Evolutionary conservation across 2,797 vertebrate species (phyloP), one percentile per base, ranked within the genome.

Genomic region (Lagocephalus sceleratus): DNA sequence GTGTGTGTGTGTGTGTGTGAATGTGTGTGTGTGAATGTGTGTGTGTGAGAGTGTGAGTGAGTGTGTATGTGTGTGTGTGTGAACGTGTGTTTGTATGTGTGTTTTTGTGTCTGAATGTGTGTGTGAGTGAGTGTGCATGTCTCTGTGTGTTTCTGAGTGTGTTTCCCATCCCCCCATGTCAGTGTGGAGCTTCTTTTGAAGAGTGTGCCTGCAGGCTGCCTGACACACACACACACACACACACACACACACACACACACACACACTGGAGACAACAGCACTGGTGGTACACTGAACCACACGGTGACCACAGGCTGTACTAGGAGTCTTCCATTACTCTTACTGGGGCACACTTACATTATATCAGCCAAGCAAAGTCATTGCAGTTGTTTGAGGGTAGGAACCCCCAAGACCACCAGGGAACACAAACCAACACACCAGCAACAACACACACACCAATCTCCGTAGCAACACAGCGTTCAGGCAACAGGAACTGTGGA

Each of bases 241-340:
- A n/a, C n/a, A n/a, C n/a, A n/a, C n/a, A n/a, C n/a, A n/a, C n/a
- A n/a, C n/a, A n/a, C n/a, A n/a, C n/a, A 11, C 29, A 12, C 2
- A 35, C 44, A 68, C 56, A 78, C 35, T 49, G 16, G 45, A 50
- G 50, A 35, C 63, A 72, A 72, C 70, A 70, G 74, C 65, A 66
- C 54, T 14, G 32, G 32, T 35, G 12, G 42, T 29, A 52, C 21
- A 61, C 5, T 5, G 38, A 22, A 51, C 4, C 29, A 32, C 29
- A 32, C 12, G 29, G 29, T 32, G 29, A 58, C 46, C 9, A 6
- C 1, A 35, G 2, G 11, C 32, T 14, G 32, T 35, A 2, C 32
- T 10, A 4, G 32, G 32, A 35, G 8, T 14, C 29, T 8, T 35
- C 32, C 32, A 14, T 14, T 1, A 35, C 32, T 29, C 8, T 29